Evolutionary conservation across 2,113 vertebrate genomes (phyloP).

Genomic region (Rhodinocichla rosea): DNA sequence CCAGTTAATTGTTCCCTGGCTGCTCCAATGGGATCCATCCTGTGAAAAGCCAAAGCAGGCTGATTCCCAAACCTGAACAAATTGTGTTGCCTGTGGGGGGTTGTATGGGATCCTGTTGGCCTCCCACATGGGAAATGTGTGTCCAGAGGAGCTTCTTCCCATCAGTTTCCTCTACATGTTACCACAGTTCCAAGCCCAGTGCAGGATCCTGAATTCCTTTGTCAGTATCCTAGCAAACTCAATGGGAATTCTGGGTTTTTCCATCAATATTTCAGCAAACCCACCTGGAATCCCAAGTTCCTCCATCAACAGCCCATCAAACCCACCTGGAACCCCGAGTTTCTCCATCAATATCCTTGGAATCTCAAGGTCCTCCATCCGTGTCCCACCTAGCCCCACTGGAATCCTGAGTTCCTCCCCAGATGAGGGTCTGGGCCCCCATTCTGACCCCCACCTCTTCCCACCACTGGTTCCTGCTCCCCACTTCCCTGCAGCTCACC

Average conservation of each 20-base stretch:
- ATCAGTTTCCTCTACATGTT: neutral
- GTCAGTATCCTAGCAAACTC: neutral
- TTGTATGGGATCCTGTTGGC: neutral
- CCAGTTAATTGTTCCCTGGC: neutral
- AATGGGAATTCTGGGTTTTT: neutral
- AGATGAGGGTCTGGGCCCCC: neutral
- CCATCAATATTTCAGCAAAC: neutral
- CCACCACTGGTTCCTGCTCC: neutral
- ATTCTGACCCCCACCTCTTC: neutral
- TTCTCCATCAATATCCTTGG: neutral
- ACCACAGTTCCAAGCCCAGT: neutral
- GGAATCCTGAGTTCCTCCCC: neutral
- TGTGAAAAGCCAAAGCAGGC: accelerated
- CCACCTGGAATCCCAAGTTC: too few species aligned
- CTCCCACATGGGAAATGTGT: neutral
- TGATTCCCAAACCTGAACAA: too few species aligned
- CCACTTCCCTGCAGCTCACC: neutral
- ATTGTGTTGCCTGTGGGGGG: accelerated
- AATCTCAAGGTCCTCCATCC: neutral
- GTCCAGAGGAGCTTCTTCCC: neutral
- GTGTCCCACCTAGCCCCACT: neutral
- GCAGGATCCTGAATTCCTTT: neutral
- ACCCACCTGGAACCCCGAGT: accelerated
- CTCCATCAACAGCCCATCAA: neutral
- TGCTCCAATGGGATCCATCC: neutral